Evolutionary conservation across 1,140 invertebrate species (phyloP), one percentile per base, ranked within the genome.

Genomic region (Drosophila equinoxialis): DNA sequence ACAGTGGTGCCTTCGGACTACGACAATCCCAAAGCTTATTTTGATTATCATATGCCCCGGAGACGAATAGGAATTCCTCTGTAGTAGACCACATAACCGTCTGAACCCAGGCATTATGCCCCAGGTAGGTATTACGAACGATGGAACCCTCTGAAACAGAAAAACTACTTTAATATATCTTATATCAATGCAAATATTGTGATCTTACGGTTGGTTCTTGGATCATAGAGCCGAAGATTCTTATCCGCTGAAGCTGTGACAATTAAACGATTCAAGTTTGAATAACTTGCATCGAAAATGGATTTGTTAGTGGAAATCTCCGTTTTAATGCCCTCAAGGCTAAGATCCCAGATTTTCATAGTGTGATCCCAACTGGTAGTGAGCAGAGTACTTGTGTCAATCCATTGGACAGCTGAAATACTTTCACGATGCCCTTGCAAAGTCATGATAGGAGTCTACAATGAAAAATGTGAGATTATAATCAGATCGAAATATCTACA

Each of bases 21-120:
- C 98, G 94, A 3, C 95, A 96, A 91, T 99, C 99, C 99, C 99
- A 99, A 39, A 99, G 92, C 93, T 99, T 99, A 23, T 99, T 94
- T 39, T 96, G 92, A 66, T 95, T 95, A 92, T 99, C 99, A 92
- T 98, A 98, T 13, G 97, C 96, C 3, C 97, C 98, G 10, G 98
- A 99, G 3, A 99, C 94, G 92, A 99, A 99, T 11, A 98, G 93
- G 91, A 97, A 93, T 89, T 98, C 95, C 74, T 96, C 93, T 0
- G 94, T 95, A n/a, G 94, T 95, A 0, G 97, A 98, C 98, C 99
- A 99, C 68, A 94, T 93, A 0, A 99, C 97, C 54, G 95, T 94
- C 57, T 96, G 96, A 1, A 99, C 96, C 98, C 98, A 99, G 37
- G 96, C 95, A 23, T 93, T 96, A 92, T 99, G 98, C 1, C 98